Conservation (phyloP, 2,888 invertebrate genomes). For the Choreutis nemorana region DNA sequence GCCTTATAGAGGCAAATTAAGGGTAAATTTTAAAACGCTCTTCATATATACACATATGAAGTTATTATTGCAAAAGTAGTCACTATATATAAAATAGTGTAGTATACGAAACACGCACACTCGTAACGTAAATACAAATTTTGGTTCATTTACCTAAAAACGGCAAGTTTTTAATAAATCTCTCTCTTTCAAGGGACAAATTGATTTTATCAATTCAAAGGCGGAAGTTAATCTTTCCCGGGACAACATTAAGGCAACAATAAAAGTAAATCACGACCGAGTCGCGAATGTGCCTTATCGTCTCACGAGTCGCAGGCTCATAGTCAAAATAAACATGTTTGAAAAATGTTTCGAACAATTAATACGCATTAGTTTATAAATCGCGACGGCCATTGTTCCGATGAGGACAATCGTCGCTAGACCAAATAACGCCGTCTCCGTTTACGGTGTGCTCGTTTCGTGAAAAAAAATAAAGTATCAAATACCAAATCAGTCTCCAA, state of each 20-base stretch:
- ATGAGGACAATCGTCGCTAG: constrained; percentile 52
- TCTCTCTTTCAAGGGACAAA: constrained; percentile 4
- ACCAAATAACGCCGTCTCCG: constrained; percentile 51
- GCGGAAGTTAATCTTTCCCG: constrained; percentile 37
- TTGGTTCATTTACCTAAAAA: no score
- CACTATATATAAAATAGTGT: no score
- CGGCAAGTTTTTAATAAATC: no score
- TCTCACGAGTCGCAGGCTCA: constrained; percentile 46
- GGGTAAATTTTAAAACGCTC: no score
- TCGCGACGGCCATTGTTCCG: constrained; percentile 52
- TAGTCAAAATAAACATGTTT: constrained; percentile 65
- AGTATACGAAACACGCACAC: no score
- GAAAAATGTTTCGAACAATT: constrained; percentile 46
- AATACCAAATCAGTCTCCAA: no score
- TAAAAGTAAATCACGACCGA: constrained; percentile 26
- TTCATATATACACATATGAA: no score
- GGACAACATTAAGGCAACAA: constrained; percentile 27
- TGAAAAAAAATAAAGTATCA: no score
- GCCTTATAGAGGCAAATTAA: no score
- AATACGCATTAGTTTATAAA: constrained; percentile 58
- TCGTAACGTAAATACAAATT: no score
- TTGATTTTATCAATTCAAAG: constrained; percentile 23
- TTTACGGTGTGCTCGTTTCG: no score
- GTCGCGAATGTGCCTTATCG: constrained; percentile 46
- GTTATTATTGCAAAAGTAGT: no score